Conservation (phyloP, 2,797 vertebrate species). For the Gastrophryne carolinensis region DNA sequence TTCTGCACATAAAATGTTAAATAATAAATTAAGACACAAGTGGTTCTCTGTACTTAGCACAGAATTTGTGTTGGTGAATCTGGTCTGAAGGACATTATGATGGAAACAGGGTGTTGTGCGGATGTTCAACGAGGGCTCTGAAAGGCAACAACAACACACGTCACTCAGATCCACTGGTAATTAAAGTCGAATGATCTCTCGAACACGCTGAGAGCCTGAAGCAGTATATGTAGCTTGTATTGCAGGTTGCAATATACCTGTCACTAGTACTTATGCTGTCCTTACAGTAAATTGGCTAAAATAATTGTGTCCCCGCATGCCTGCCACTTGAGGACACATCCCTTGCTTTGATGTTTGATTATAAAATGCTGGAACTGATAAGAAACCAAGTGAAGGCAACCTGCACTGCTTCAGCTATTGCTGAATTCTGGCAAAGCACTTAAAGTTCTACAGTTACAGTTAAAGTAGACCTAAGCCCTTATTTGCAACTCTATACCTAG, state of each 20-base stretch:
- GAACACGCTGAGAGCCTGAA: conserved; percentile 36
- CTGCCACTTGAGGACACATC: conserved; percentile 30
- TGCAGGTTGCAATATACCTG: conserved; percentile 37
- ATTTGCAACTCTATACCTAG: no score
- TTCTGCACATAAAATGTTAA: background rate
- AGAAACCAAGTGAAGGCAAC: background rate
- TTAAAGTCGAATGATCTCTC: conserved; percentile 48
- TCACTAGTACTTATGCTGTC: conserved; percentile 62
- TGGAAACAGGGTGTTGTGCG: background rate
- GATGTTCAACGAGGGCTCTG: conserved; percentile 26
- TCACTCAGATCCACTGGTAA: conserved; percentile 37
- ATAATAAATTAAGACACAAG: background rate
- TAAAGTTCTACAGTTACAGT: background rate
- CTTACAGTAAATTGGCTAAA: conserved; percentile 59
- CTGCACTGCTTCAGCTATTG: background rate
- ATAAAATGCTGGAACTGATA: conserved; percentile 32
- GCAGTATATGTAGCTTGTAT: conserved; percentile 39
- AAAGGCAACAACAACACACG: conserved; percentile 36
- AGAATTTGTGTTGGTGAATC: background rate
- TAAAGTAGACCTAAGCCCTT: background rate
- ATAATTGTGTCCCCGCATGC: conserved; percentile 58
- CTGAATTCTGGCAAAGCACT: background rate
- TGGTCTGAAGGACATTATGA: conserved; percentile 12
- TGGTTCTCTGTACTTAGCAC: background rate
- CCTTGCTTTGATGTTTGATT: conserved; percentile 35